Evolutionary conservation across 1,140 invertebrate genomes (phyloP), one percentile per base, ranked within the genome.

Genomic region (Eupeodes corollae): DNA sequence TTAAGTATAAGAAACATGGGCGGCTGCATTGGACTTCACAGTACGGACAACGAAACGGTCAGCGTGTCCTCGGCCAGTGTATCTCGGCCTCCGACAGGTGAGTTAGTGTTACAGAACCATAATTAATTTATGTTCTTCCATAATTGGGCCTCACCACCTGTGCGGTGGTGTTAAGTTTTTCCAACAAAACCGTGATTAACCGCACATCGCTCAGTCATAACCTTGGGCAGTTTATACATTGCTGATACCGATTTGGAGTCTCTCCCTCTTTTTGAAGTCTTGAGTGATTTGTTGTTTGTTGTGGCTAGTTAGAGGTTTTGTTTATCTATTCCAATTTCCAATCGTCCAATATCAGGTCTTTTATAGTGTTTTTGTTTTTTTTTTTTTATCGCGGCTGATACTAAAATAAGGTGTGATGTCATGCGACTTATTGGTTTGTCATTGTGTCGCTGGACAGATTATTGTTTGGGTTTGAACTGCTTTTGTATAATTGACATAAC

Each of bases 1-100:
- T 12, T 15, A 41, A 32, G 11, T 19, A 9, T 2, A 37, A 21
- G 15, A 53, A 10, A 47, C 71, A 88, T 87, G 84, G 84, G 84
- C 70, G 84, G 84, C 60, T 88, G 84, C 72, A 86, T 88, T 73
- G 84, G 84, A 68, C 82, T 84, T 70, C 82, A 81, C 64, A 79
- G 83, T 68, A 79, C 78, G 64, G 80, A 84, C 67, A 83, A 83
- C 69, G 82, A 81, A 63, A 82, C 80, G 49, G 80, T 83, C 55
- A 82, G 84, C 61, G 81, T 84, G 56, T 83, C 80, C 44, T 82
- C 82, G 30, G 82, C 80, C 52, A 83, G 82, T 63, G 78, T 83
- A 54, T 83, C 83, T 53, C 79, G 84, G 67, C 81, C 82, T 78
- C 54, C 55, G 45, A 66, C 59, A 60, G 84, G 73, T 72, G 71